phyloP scores from a whole-genome alignment of 2,797 vertebrate species.

The Enteromius paludinosus region DNA sequence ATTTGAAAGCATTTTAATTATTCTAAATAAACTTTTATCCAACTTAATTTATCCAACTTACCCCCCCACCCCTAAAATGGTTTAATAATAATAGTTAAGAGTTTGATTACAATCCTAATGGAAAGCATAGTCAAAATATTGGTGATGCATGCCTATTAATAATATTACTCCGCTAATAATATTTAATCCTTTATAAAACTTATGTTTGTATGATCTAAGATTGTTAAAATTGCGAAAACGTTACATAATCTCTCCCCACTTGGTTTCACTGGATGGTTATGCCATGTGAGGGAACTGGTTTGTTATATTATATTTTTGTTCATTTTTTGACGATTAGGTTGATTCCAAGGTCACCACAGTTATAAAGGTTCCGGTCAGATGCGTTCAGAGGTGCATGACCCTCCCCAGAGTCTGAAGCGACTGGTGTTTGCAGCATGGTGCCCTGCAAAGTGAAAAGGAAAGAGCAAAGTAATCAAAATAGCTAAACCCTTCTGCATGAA shows the following conservation, averaged over 20 bases:
- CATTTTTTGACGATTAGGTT: constrained; percentile 32
- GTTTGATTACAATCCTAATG: not conserved
- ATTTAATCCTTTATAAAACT: not conserved
- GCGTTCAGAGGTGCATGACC: constrained; percentile 33
- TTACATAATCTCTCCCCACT: constrained; percentile 15
- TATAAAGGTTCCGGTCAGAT: constrained; percentile 44
- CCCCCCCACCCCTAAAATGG: too few relatives aligned
- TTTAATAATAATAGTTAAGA: not conserved
- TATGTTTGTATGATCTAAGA: not conserved
- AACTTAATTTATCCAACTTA: too few relatives aligned
- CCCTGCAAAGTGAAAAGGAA: constrained; percentile 63
- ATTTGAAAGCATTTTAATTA: not conserved
- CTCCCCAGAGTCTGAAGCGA: constrained; percentile 65
- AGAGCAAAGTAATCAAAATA: constrained; percentile 70
- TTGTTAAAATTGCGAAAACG: not conserved
- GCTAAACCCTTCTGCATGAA: constrained; percentile 70
- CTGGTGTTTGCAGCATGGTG: constrained; percentile 73
- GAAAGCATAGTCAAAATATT: not conserved
- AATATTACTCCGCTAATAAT: not conserved
- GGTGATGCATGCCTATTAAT: not conserved
- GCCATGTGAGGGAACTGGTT: constrained; percentile 14
- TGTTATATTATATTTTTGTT: constrained; percentile 14
- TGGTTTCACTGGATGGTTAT: too few relatives aligned
- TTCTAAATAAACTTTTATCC: not conserved
- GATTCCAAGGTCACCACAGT: constrained; percentile 35